Evolutionary conservation across 2,797 vertebrate species (phyloP).

Genomic region (Poecilia wingei): DNA sequence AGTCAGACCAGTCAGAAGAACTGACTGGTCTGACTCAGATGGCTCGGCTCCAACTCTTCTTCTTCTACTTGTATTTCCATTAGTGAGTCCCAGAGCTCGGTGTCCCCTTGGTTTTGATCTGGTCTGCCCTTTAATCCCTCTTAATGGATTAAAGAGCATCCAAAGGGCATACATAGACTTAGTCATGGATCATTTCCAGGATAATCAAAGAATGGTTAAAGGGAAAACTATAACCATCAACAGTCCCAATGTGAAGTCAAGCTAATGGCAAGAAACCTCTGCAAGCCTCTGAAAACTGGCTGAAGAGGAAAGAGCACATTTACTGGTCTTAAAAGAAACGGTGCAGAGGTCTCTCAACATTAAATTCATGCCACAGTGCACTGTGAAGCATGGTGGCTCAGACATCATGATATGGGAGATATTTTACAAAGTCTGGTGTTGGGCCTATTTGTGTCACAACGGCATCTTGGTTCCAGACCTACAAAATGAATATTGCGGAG

Average conservation of each 20-base stretch:
- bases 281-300: background rate
- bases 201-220: background rate
- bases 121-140: slow-evolving; percentile 69
- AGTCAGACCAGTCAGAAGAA: slow-evolving; percentile 70
- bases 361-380: background rate
- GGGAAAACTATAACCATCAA: background rate
- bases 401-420: background rate
- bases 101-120: slow-evolving; percentile 51
- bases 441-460: background rate
- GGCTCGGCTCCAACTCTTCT: slow-evolving; percentile 80
- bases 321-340: background rate
- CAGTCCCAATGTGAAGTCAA: background rate
- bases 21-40: slow-evolving; percentile 61
- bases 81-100: slow-evolving; percentile 69
- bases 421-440: background rate
- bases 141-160: background rate
- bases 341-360: background rate
- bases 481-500: background rate
- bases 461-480: background rate
- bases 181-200: background rate
- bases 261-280: background rate
- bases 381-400: background rate
- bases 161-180: background rate
- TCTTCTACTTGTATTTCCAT: slow-evolving; percentile 77
- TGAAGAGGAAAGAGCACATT: background rate